phyloP scores from a whole-genome alignment of 2,113 vertebrate genomes.

The Leiothrix lutea region DNA sequence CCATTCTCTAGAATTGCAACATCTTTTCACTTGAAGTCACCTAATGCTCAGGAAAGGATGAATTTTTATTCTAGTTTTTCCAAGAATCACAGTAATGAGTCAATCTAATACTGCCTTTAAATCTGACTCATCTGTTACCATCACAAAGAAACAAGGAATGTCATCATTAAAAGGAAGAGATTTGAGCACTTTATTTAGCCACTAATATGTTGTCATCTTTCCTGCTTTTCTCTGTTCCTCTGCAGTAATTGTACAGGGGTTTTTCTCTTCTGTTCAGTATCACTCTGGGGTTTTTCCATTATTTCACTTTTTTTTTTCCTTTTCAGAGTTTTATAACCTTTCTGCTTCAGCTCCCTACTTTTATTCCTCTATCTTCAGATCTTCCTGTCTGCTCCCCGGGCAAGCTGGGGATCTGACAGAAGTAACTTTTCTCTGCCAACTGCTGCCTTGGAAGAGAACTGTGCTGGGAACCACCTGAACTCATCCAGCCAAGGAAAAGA shows the following conservation, averaged over 20 bases:
- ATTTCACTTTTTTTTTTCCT: neutral
- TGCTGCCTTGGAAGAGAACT: neutral
- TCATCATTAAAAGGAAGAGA: neutral
- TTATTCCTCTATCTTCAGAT: neutral
- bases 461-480: neutral
- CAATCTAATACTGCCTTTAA: neutral
- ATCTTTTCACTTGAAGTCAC: slow-evolving; percentile 10
- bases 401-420: neutral
- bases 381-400: neutral
- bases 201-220: neutral
- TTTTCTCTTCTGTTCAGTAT: neutral
- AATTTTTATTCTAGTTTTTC: neutral
- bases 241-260: neutral
- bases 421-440: neutral
- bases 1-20: slow-evolving; percentile 1
- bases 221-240: neutral
- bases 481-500: neutral
- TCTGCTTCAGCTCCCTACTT: neutral
- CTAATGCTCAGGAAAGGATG: neutral
- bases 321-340: neutral
- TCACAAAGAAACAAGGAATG: neutral
- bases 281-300: neutral
- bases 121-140: neutral
- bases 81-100: neutral
- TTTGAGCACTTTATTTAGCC: neutral